Evolutionary conservation across 1,140 invertebrate genomes (phyloP).

Genomic region (Lerema accius): DNA sequence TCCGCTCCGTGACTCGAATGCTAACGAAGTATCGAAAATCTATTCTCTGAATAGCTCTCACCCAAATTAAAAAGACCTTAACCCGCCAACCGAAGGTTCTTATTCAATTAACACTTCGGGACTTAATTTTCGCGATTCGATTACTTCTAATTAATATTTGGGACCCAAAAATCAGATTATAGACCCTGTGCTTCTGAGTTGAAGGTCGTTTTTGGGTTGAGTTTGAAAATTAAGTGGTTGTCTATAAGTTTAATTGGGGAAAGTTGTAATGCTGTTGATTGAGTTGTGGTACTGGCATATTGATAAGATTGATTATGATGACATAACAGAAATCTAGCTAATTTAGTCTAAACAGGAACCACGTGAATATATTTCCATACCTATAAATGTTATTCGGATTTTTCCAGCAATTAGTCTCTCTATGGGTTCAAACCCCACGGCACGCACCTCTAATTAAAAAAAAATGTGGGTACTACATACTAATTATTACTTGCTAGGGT

Average conservation of each 20-base stretch:
- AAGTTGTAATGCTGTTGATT: conserved; percentile 4
- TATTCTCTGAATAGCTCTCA: conserved; percentile 33
- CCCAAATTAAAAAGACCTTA: conserved; percentile 31
- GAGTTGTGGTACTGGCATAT: too few species aligned
- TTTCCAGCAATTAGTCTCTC: too few species aligned
- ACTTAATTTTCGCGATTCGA: conserved; percentile 41
- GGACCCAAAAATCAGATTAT: conserved; percentile 3
- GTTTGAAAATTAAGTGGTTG: conserved; percentile 1
- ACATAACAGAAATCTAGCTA: too few species aligned
- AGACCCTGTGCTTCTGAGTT: conserved; percentile 1
- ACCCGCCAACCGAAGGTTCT: conserved; percentile 16
- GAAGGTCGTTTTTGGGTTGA: conserved; percentile 21
- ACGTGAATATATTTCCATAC: too few species aligned
- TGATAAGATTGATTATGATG: too few species aligned
- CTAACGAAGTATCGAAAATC: conserved; percentile 50
- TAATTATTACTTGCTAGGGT: too few species aligned
- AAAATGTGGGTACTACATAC: too few species aligned
- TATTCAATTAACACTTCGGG: conserved; percentile 30
- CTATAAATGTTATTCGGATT: too few species aligned
- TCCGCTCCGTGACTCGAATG: conserved; percentile 48
- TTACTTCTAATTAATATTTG: conserved; percentile 28
- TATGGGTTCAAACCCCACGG: too few species aligned
- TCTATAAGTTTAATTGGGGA: conserved; percentile 41
- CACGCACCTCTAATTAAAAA: too few species aligned
- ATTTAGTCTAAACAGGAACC: too few species aligned